Conservation (phyloP, 2,888 invertebrate genomes). For the Acrobasis suavella region DNA sequence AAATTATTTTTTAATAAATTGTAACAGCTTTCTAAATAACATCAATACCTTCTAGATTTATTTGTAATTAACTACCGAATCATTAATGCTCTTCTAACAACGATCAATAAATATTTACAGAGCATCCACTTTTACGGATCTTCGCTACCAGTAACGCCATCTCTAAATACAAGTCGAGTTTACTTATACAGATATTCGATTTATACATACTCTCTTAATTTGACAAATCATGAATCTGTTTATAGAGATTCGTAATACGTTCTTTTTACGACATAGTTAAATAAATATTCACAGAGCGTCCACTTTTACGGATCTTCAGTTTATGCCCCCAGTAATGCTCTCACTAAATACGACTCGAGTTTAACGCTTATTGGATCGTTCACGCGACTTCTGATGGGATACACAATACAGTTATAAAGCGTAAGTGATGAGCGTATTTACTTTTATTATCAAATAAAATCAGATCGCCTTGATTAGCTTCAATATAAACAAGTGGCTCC, state of each 20-base stretch:
- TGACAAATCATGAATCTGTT: constrained; percentile 4
- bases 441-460: background rate
- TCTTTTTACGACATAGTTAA: constrained; percentile 21
- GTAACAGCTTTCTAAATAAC: too few species aligned
- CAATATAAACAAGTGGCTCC: too few species aligned
- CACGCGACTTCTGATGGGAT: constrained; percentile 22
- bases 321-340: constrained; percentile 27
- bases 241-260: constrained; percentile 8
- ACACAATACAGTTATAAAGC: constrained; percentile 11
- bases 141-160: too few species aligned
- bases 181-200: too few species aligned
- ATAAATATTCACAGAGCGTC: constrained; percentile 24
- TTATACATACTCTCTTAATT: too few species aligned
- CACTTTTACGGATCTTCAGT: constrained; percentile 29
- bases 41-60: too few species aligned
- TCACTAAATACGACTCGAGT: constrained; percentile 28
- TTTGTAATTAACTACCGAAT: background rate
- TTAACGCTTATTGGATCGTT: constrained; percentile 31
- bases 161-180: too few species aligned
- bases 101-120: too few species aligned
- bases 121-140: too few species aligned
- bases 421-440: constrained; percentile 11
- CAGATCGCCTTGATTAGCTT: too few species aligned
- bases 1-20: too few species aligned
- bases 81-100: too few species aligned